Base-by-base conservation (phyloP, 2,797 vertebrate species). In the Artibeus lituratus region DNA sequence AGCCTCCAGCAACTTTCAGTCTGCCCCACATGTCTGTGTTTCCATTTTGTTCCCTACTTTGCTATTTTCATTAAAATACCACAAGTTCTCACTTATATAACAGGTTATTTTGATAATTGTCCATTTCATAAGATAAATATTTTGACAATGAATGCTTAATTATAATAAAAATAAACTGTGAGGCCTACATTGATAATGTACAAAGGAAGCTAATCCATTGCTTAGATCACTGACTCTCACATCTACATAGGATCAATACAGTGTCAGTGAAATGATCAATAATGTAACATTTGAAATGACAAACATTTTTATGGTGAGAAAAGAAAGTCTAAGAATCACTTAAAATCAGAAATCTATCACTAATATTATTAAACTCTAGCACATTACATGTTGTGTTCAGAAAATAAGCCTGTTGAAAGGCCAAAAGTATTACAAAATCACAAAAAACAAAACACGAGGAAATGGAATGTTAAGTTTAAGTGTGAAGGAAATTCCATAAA, bases 401-500 rank as follows among this genome's bases (percentile, higher is more conserved):
- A 93, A 81, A 51, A 59, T 51, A 90, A 74, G 18, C 22, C 76
- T 85, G 6, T 90, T 49, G 10, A 92, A 81, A 94, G 26, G 29
- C 2, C 5, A 88, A 21, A 67, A 53, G 19, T 3, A 67, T 62
- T 53, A 70, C 18, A 77, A 89, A 93, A 39, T 67, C 81, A 72
- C 0, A 24, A 78, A 67, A 81, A 29, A n/a, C 18, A 65, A n/a
- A 55, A 16, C 0, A 59, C 42, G 4, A 42, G 2, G 5, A 39
- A 81, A 81, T 10, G 24, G 3, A 18, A 70, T 69, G 88, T n/a
- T 83, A 29, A 72, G 2, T 22, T 57, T 37, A 92, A 86, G 8
- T 87, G 26, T 80, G n/a, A 84, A 96, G 59, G 86, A 69, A 1
- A 32, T 78, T 85, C 9, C 15, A 93, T 70, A 96, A 89, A 72